Base-by-base conservation (phyloP, 2,797 vertebrate species). In the Pitangus sulphuratus region DNA sequence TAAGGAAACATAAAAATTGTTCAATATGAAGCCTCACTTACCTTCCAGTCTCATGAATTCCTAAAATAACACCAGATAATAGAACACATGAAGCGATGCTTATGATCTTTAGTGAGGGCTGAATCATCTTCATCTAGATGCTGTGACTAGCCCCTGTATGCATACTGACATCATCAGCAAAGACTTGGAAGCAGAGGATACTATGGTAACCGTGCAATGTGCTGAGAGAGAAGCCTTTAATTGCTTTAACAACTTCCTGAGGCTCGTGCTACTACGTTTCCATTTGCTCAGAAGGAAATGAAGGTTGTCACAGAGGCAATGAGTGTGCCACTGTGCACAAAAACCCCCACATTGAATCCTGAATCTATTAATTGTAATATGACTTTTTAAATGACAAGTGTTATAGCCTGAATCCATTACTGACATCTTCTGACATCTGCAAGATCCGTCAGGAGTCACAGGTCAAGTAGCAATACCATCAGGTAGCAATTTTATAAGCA, bases 211-310 rank as follows among this genome's bases (percentile, higher is more conserved):
- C 97, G 95, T 30, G 94, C 95, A 96, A 93, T 95, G 97, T 94
- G 96, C 97, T 96, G 96, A 95, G 97, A 96, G 95, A 98, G 97
- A 96, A 97, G 97, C 96, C 97, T 98, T 98, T 98, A 98, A 98
- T 98, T 98, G 98, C 98, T 97, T 97, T 97, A 98, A 98, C 98
- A 98, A 98, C 98, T 98, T 98, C 98, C 98, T 96, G 96, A 96
- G 92, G 97, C 94, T 98, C 16, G 3, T 92, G 97, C 96, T 97
- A 97, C 95, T 71, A 89, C 96, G 96, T 94, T 98, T 97, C 88
- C 87, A 97, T 98, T 98, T 93, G 94, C 96, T 97, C 97, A 97
- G 93, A 95, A 97, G 94, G 90, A 98, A 98, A 98, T 81, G 48
- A 97, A 97, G 68, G 90, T 77, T 98, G 97, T 97, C 96, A 97